Conservation (phyloP, 2,113 vertebrate species). For the Rousettus leschenaultii region DNA sequence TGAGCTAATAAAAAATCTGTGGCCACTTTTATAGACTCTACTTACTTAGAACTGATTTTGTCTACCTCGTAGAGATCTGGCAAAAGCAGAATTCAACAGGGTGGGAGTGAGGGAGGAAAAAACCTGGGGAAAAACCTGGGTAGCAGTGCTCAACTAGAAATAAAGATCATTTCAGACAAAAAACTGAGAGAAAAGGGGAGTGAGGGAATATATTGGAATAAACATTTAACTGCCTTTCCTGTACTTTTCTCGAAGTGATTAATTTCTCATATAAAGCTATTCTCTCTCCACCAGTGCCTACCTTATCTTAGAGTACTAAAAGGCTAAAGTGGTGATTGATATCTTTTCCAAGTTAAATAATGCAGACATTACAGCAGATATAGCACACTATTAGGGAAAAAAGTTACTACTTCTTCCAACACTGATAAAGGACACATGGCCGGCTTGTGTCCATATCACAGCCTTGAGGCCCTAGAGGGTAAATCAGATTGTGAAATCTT, state of each 20-base stretch:
- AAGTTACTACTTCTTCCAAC: not conserved
- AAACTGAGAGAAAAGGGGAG: not conserved
- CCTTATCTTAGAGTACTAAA: not conserved
- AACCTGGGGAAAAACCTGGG: not conserved
- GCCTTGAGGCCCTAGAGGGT: not conserved
- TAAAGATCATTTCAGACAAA: not conserved
- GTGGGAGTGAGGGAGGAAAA: not conserved
- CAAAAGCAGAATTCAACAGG: not conserved
- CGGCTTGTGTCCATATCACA: not conserved
- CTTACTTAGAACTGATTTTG: constrained; percentile 32
- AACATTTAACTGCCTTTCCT: not conserved
- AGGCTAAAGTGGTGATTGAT: not conserved
- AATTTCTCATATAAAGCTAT: not conserved
- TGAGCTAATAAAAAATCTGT: not conserved
- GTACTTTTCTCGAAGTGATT: not conserved
- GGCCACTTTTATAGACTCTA: constrained; percentile 17
- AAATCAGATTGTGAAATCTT: not conserved
- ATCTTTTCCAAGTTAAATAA: not conserved
- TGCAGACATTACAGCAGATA: not conserved
- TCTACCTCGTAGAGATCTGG: constrained; percentile 13
- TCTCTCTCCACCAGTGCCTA: not conserved
- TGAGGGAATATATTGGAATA: not conserved
- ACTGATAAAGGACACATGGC: not conserved
- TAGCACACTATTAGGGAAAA: not conserved
- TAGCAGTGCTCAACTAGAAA: not conserved